Percentiles rank a stretch among this genome's conserved stretches.
These are phyloP conservation scores for Zaprionus lineosus DNA, from an alignment of 2,888 invertebrate species.

Conservation along the genomic window DNA sequence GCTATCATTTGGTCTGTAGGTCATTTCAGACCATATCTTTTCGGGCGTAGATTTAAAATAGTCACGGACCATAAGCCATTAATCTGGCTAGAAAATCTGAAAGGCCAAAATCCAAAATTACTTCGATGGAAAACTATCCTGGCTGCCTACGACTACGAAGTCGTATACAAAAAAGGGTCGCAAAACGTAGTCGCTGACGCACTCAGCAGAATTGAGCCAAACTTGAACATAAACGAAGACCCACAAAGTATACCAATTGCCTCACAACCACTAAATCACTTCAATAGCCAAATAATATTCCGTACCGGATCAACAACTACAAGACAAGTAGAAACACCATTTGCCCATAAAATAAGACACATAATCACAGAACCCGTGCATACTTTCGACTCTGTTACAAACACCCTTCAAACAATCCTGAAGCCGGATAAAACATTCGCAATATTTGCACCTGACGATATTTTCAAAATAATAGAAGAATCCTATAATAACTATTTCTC, in stretches of 20 bases:
- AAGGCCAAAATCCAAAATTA: constrained; percentile 7
- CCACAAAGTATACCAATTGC: constrained; percentile 39
- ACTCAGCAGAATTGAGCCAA: constrained; percentile 22
- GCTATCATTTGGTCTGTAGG: constrained; percentile 7
- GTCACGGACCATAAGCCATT: constrained; percentile 2
- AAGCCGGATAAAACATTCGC: constrained; percentile 44
- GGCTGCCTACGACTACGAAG: constrained; percentile 9
- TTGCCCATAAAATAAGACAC: background rate
- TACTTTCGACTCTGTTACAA: constrained; percentile 25
- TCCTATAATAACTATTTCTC: constrained; percentile 16
- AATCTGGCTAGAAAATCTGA: constrained; percentile 10
- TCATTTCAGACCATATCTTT: constrained; percentile 15
- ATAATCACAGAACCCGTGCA: background rate
- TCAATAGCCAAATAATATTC: constrained; percentile 43
- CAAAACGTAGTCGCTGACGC: constrained; percentile 41
- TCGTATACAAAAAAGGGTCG: constrained; percentile 12
- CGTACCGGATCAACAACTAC: constrained; percentile 17
- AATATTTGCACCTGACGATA: constrained; percentile 38
- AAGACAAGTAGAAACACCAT: constrained; percentile 16
- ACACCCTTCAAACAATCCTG: constrained; percentile 29
- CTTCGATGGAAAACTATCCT: constrained; percentile 8
- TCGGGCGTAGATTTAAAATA: constrained; percentile 4
- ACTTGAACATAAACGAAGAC: constrained; percentile 23
- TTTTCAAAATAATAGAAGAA: constrained; percentile 39
- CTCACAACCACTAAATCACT: constrained; percentile 52